Conservation (phyloP, 2,888 invertebrate species). For the Nephrotoma guestfalica region DNA sequence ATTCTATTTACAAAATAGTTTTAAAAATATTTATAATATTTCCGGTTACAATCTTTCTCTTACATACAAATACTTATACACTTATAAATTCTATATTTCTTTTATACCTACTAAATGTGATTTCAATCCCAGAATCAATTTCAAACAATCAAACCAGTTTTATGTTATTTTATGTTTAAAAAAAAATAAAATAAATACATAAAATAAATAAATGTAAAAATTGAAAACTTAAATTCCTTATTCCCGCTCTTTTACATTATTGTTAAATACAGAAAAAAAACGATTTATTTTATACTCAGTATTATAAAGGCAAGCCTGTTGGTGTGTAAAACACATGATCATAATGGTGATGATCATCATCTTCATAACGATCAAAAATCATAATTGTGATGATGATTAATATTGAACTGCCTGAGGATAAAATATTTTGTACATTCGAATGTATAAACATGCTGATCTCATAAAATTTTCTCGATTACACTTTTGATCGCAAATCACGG, state of each 20-base stretch:
- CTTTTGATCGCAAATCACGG: not conserved
- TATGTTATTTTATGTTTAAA: not conserved
- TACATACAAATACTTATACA: not conserved
- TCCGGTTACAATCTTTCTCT: not conserved
- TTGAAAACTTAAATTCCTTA: not conserved
- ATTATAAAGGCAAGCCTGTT: not conserved
- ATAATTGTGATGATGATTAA: not conserved
- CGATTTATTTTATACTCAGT: not conserved
- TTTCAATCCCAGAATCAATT: not conserved
- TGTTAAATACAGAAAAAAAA: not conserved
- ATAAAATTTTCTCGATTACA: not conserved
- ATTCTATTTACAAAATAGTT: not conserved
- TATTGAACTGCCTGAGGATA: not conserved
- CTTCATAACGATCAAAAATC: not conserved
- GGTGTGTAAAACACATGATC: not conserved
- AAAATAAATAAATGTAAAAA: not conserved
- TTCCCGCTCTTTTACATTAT: not conserved
- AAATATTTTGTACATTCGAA: not conserved
- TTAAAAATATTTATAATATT: not conserved
- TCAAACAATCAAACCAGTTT: not conserved
- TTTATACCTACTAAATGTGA: not conserved
- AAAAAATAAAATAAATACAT: not conserved
- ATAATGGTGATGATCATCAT: not conserved
- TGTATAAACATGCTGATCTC: not conserved
- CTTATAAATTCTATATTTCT: no score